Percentiles rank a stretch among this genome's conserved stretches.
Conservation (phyloP, 2,113 vertebrate genomes). For the Tyto alba region DNA sequence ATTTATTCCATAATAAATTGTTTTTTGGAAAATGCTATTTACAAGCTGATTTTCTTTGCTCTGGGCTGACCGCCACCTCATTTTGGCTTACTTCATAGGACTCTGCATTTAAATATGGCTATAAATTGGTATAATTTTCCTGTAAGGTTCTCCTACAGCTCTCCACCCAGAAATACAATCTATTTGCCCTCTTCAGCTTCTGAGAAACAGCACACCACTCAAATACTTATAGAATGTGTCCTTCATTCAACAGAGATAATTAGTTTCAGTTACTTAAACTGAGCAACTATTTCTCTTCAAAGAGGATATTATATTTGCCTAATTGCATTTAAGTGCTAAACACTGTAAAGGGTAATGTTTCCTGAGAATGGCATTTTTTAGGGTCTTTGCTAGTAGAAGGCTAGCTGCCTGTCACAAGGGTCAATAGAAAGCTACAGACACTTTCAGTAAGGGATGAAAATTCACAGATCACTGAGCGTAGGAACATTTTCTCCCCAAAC, state of each 20-base stretch:
- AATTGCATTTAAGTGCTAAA: constrained; percentile 67
- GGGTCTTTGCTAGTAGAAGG: not conserved
- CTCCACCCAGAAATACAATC: constrained; percentile 7
- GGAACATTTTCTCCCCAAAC: not conserved
- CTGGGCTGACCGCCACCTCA: constrained; percentile 10
- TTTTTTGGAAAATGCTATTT: constrained; percentile 34
- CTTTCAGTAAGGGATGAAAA: not conserved
- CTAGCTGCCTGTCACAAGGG: not conserved
- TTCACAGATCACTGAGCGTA: constrained; percentile 10
- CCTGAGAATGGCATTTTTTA: not conserved
- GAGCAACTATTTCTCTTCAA: constrained; percentile 63
- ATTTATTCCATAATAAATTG: constrained; percentile 24
- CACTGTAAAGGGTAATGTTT: constrained; percentile 57
- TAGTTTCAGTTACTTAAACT: constrained; percentile 66
- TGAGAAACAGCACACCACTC: constrained; percentile 26
- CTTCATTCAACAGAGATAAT: constrained; percentile 58
- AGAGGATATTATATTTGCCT: constrained; percentile 66
- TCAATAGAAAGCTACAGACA: constrained; percentile 29
- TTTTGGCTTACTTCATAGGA: constrained; percentile 16
- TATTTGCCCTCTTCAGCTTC: constrained; percentile 10
- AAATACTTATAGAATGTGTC: constrained; percentile 26
- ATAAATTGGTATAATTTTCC: constrained; percentile 13
- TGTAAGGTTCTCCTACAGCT: not conserved
- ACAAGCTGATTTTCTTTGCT: not conserved
- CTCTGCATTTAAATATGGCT: constrained; percentile 8